Evolutionary conservation across 1,140 invertebrate genomes (phyloP), one percentile per base, ranked within the genome.

Genomic region (Batillaria attramentaria): DNA sequence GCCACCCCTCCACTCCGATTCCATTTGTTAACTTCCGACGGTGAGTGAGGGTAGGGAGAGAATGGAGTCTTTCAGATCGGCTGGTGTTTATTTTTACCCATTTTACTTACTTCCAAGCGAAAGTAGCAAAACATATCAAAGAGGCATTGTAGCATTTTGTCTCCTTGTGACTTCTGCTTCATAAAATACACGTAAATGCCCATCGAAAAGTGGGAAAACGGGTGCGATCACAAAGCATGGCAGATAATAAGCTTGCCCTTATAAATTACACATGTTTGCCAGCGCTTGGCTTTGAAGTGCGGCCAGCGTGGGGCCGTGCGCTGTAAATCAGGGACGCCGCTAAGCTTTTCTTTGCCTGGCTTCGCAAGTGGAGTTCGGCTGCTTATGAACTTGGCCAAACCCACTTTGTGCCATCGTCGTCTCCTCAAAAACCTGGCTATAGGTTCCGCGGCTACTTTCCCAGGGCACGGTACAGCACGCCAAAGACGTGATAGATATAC

Each of bases 211-310:
- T n/a, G n/a, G n/a, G n/a, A n/a, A n/a, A n/a, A n/a, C n/a, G n/a
- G n/a, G n/a, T 43, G 54, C 46, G 72, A 73, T 73, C 72, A 73
- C 16, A 35, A n/a, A 35, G 42, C 50, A 68, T 79, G 74, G 70
- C 60, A 72, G 76, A 82, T 78, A 79, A 82, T 80, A 80, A 46
- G 76, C 50, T 78, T 80, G 76, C 73, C 79, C 82, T 77, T 82
- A 85, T 85, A 85, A 85, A 82, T 84, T 84, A 84, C 81, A 84
- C 70, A 78, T 65, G 62, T 79, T 75, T 78, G 81, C 81, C 68
- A 31, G 65, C 69, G 79, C 68, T 73, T 57, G 46, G 72, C 84
- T 85, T 85, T 85, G 84, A 84, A 78, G 81, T 84, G 79, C 37
- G 72, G 46, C 46, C 46, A 82, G 82, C 75, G 81, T 83, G 79